Evolutionary conservation across 2,888 invertebrate species (phyloP).

Genomic region (Subacronicta megacephala): DNA sequence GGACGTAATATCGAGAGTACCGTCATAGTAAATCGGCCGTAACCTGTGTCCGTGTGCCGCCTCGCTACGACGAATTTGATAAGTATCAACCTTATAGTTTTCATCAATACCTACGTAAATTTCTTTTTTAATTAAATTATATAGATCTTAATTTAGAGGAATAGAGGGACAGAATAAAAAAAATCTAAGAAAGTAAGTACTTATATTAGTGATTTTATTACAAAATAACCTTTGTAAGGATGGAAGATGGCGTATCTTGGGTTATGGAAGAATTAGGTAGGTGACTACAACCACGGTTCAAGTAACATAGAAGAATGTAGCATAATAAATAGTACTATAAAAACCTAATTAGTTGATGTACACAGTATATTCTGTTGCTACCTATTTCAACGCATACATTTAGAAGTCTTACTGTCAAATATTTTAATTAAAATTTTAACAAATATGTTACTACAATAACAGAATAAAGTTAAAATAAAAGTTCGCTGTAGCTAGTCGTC

Average conservation of each 20-base stretch:
- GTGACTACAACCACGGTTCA: slow-evolving; percentile 21
- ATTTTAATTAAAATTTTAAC: slow-evolving; percentile 5
- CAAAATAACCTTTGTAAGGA: not conserved
- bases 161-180: not conserved
- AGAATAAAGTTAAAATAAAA: slow-evolving; percentile 35
- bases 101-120: too few species aligned
- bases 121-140: too few species aligned
- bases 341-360: slow-evolving; percentile 15
- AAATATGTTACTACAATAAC: slow-evolving; percentile 12
- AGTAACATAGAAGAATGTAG: slow-evolving; percentile 29
- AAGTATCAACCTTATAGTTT: not conserved
- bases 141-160: not conserved
- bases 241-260: too few species aligned
- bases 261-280: not conserved
- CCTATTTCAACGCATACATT: slow-evolving; percentile 7
- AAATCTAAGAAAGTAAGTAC: too few species aligned
- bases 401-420: slow-evolving; percentile 2
- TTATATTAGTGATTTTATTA: too few species aligned
- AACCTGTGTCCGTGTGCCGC: slow-evolving; percentile 70
- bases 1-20: slow-evolving; percentile 78
- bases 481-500: slow-evolving; percentile 74
- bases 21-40: slow-evolving; percentile 81
- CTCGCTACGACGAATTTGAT: slow-evolving; percentile 63
- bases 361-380: not conserved
- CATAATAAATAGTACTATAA: slow-evolving; percentile 11